These are phyloP conservation scores for Oryctes rhinoceros DNA, from an alignment of 1,140 invertebrate genomes.

Conservation along the genomic window DNA sequence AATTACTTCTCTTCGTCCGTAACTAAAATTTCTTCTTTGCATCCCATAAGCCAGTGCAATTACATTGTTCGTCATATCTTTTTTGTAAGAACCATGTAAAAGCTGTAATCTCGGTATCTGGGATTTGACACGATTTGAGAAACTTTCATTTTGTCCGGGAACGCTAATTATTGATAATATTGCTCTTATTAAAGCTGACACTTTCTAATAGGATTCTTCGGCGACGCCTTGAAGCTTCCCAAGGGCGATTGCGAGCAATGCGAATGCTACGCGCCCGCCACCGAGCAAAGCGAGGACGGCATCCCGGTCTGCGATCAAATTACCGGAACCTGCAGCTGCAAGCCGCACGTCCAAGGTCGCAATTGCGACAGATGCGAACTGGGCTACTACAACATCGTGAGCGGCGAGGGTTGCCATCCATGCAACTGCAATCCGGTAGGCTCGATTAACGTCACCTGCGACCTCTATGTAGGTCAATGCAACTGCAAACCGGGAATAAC, in stretches of 20 bases:
- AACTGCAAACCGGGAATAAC: conserved; percentile 86
- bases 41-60: too few relatives aligned
- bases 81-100: too few relatives aligned
- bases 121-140: too few relatives aligned
- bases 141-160: neutral
- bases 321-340: conserved; percentile 86
- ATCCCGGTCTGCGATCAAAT: conserved; percentile 81
- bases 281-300: conserved; percentile 72
- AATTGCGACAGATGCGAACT: conserved; percentile 90
- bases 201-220: conserved; percentile 74
- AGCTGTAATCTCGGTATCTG: too few relatives aligned
- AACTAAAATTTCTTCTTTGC: too few relatives aligned
- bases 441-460: conserved; percentile 83
- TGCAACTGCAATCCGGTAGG: conserved; percentile 90
- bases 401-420: conserved; percentile 83
- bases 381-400: conserved; percentile 84
- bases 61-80: too few relatives aligned
- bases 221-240: conserved; percentile 84
- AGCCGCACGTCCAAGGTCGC: conserved; percentile 83
- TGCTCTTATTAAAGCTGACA: too few relatives aligned
- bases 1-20: too few relatives aligned
- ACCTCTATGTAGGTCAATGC: conserved; percentile 84
- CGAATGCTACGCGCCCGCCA: conserved; percentile 83
- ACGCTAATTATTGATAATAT: too few relatives aligned
- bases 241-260: conserved; percentile 93